Conservation (phyloP, 2,888 invertebrate genomes). For the Lasiommata megera region DNA sequence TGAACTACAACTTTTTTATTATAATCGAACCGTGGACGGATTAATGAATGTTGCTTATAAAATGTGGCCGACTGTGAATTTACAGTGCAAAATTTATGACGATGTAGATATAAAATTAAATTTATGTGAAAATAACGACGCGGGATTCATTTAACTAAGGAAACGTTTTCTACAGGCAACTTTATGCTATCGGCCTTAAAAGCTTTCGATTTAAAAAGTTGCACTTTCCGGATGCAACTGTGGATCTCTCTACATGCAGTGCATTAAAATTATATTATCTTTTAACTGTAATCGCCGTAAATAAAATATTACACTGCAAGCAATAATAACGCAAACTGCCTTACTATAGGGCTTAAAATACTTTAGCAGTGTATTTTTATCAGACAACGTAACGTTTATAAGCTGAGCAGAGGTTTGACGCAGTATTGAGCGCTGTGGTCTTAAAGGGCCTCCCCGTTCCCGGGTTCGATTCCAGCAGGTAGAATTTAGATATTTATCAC, state of each 20-base stretch:
- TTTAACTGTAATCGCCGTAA: background rate
- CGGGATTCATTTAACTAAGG: conserved; percentile 12
- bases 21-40: background rate
- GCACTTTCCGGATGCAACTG: conserved; percentile 2
- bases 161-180: conserved; percentile 3
- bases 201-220: conserved; percentile 16
- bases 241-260: background rate
- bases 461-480: too few species aligned
- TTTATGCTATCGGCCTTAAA: conserved; percentile 13
- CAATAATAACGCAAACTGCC: too few species aligned
- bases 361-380: too few species aligned
- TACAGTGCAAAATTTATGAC: conserved; percentile 12
- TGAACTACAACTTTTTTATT: too few species aligned
- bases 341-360: too few species aligned
- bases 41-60: background rate
- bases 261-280: conserved; percentile 1
- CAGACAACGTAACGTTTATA: too few species aligned
- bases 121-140: conserved; percentile 16
- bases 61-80: conserved; percentile 9
- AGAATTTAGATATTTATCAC: too few species aligned
- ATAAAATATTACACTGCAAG: too few species aligned
- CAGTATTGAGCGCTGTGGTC: too few species aligned
- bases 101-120: conserved; percentile 16
- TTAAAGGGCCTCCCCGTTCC: too few species aligned
- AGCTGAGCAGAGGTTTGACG: too few species aligned